Evolutionary conservation across 2,888 invertebrate species (phyloP).

Genomic region (Encarsia formosa): DNA sequence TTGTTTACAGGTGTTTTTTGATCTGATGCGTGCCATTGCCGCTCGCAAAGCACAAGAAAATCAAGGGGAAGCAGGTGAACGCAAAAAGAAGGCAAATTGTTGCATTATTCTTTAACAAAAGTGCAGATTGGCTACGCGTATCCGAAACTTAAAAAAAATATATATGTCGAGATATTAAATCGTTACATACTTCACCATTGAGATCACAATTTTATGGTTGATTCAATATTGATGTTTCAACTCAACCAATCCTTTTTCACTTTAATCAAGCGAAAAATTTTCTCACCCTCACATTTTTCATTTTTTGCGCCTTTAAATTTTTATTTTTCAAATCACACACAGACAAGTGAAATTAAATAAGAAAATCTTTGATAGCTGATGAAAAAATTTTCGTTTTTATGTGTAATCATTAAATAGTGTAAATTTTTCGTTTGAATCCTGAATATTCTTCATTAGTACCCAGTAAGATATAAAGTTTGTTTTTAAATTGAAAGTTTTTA

Average conservation of each 20-base stretch:
- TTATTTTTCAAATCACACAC: slow-evolving; percentile 15
- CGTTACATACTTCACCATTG: slow-evolving; percentile 19
- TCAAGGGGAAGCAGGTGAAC: slow-evolving; percentile 79
- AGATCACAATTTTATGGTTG: slow-evolving; percentile 14
- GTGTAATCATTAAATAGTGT: neutral
- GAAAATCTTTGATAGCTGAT: slow-evolving; percentile 7
- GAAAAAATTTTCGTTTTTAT: slow-evolving; percentile 3
- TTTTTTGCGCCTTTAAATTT: slow-evolving; percentile 17
- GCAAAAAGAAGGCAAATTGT: slow-evolving; percentile 84
- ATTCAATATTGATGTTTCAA: slow-evolving; percentile 19
- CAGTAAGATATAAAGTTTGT: neutral
- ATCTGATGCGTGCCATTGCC: slow-evolving; percentile 97
- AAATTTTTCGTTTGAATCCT: slow-evolving; percentile 5
- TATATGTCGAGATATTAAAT: too few relatives aligned
- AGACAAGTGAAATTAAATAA: slow-evolving; percentile 25
- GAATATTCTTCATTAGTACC: neutral
- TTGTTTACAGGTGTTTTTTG: slow-evolving; percentile 91
- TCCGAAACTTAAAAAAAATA: too few relatives aligned
- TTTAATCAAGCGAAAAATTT: slow-evolving; percentile 4
- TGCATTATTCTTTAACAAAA: slow-evolving; percentile 61
- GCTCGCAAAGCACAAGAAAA: slow-evolving; percentile 92
- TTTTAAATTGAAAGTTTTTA: too few relatives aligned
- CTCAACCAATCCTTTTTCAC: slow-evolving; percentile 20
- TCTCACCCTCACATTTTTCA: slow-evolving; percentile 10
- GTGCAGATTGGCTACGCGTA: too few relatives aligned